Evolutionary conservation across 2,888 invertebrate genomes (phyloP), one percentile per base, ranked within the genome.

Genomic region (Lepidochitona cinerea): DNA sequence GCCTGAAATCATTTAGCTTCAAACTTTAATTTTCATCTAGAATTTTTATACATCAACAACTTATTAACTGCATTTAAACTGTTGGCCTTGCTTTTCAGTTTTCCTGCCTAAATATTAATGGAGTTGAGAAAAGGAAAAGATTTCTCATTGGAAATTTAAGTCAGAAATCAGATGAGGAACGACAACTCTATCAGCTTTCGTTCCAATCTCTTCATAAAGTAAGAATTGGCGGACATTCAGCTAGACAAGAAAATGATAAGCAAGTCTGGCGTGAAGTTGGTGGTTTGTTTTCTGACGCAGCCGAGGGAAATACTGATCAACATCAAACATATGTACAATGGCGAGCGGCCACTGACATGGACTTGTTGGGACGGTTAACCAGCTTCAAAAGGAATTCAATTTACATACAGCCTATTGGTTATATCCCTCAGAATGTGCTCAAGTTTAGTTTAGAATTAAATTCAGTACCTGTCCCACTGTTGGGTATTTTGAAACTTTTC

Each of bases 401-500:
- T 1, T 66, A 66, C 9, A 66, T 66, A 1, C 37, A 37, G 29
- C 66, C 66, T 2, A 37, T 66, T 33, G 66, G 37, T n/a, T 14
- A 2, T 9, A 66, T 66, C 2, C 66, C 66, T 18, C 3, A 18
- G 14, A 14, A 12, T 35, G 29, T 66, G 18, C 35, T 66, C 14
- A 35, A 37, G 3, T 66, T 66, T 26, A 5, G 3, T n/a, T 1
- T 35, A 5, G n/a, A 35, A 5, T 36, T 66, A 5, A 59, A 59
- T 4, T 65, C 69, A 29, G 70, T 79, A 49, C 59, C 33, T 26
- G 74, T 81, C 9, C 75, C 76, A 68, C 78, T 86, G 9, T 82
- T 85, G 70, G 79, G 81, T 68, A 70, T 88, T 5, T 72, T 89
- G 12, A 79, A 83, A 73, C 80, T 79, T n/a, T 87, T 88, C 79